Evolutionary conservation across 2,797 vertebrate species (phyloP), one percentile per base, ranked within the genome.

Genomic region (Eulemur mongoz): DNA sequence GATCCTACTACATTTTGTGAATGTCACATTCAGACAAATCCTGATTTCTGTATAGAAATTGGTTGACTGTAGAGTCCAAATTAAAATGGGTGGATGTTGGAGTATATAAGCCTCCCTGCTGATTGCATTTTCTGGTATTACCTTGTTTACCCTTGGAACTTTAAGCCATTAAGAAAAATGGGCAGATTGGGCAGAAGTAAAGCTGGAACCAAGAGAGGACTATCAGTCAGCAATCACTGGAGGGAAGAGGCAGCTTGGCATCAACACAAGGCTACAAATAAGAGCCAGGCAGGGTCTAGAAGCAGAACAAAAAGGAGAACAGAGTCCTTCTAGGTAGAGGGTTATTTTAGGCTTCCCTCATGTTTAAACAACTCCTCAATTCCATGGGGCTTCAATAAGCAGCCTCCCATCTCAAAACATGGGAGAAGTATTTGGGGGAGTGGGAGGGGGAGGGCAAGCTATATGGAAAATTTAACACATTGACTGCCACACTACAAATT

Each of bases 31-130:
- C 63, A 89, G 25, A 80, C 5, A 3, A 91, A 32, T 83, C 17
- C 76, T 87, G 35, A 70, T 89, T 93, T 78, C 25, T 75, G 32
- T 12, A 61, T 13, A 91, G 73, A 95, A 95, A 52, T 38, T 75
- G 54, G 40, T 59, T 59, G 40, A 48, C 45, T 69, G 0, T 40
- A 73, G 63, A 86, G 22, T 79, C 4, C 50, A 86, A 85, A 70
- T 65, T 73, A 48, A 91, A 87, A 65, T 6, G 69, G 27, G 80
- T 52, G 18, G 40, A 79, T 78, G 2, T 40, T 76, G 79, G 22
- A 45, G 59, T 4, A 0, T 18, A 43, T 7, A 18, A 35, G 35
- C 32, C 59, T 65, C 32, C 81, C 76, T 45, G 67, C 27, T 38
- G 52, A 40, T 22, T 50, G 78, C 27, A 63, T 80, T 45, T 94